Evolutionary conservation across 2,888 invertebrate species (phyloP).

Genomic region (Bombylius discolor): DNA sequence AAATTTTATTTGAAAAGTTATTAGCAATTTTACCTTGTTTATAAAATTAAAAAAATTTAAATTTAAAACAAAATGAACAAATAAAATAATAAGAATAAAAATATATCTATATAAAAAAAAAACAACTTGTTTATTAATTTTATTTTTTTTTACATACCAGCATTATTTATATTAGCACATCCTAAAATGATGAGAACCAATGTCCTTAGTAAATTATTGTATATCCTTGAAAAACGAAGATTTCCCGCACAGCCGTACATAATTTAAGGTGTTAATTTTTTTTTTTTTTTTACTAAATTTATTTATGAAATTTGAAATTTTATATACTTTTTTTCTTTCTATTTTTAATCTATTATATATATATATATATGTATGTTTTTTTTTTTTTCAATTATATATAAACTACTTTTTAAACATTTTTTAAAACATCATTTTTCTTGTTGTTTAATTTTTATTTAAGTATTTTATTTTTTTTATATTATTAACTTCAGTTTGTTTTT

Average conservation of each 20-base stretch:
- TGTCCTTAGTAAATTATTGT: conserved; percentile 21
- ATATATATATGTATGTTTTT: no score
- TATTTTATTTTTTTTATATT: no score
- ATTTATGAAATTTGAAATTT: neutral
- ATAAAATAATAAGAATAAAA: no score
- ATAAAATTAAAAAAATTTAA: no score
- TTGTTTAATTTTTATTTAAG: no score
- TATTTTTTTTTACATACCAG: neutral
- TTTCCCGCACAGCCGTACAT: conserved; percentile 20
- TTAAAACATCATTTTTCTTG: no score
- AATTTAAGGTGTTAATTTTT: conserved; percentile 7
- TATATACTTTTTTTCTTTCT: neutral
- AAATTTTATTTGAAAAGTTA: no score
- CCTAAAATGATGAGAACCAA: conserved; percentile 21
- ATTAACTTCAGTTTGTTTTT: no score
- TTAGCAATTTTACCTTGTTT: no score
- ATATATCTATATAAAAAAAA: neutral
- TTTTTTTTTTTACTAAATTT: conserved; percentile 1
- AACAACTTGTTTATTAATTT: neutral
- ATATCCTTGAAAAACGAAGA: conserved; percentile 20
- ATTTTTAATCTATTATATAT: neutral
- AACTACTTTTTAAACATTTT: no score
- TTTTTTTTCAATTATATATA: no score
- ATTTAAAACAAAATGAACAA: no score
- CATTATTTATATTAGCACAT: conserved; percentile 23